Base-by-base conservation (phyloP, 2,797 vertebrate species). In the Danio jaintianensis region DNA sequence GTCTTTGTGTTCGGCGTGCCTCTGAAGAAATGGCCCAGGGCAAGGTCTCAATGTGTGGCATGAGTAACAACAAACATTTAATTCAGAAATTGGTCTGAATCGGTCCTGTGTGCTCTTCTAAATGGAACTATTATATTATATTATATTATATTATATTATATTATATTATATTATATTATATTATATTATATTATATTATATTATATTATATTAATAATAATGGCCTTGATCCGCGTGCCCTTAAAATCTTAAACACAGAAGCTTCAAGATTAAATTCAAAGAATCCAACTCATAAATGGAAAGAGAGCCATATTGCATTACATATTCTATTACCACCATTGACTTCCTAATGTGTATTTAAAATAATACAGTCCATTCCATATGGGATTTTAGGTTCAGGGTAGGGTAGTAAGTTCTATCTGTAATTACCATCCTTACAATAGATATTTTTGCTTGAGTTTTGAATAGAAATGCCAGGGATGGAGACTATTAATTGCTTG, bases 401-500 rank as follows among this genome's bases (percentile, higher is more conserved):
- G n/a, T 36, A 16, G 20, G 15, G 8, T 42, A 61, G 9, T 7
- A 29, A 53, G 67, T 45, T 71, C 48, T 63, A 62, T 91, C 86
- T 89, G 90, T 94, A 92, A 94, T 94, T 93, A 93, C 91, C 93
- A 91, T 89, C 90, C 90, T 89, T 92, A 89, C 92, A 93, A 94
- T 93, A 93, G 91, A 93, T 91, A 91, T 93, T 93, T 88, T 88
- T 85, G 80, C 90, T 92, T 90, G 92, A 91, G 87, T 91, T 91
- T 87, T 92, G 90, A 93, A 94, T 93, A 91, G 89, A 92, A 92
- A 94, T 93, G 91, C 91, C 91, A 92, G 91, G 89, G 88, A 90
- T 88, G 91, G 93, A 92, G 88, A 93, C 91, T 93, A 94, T 94
- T 93, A 94, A 94, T 93, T 94, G 93, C 93, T 92, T 92, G 90